phyloP scores from a whole-genome alignment of 2,888 invertebrate genomes.

The Thysanoteuthis rhombus region DNA sequence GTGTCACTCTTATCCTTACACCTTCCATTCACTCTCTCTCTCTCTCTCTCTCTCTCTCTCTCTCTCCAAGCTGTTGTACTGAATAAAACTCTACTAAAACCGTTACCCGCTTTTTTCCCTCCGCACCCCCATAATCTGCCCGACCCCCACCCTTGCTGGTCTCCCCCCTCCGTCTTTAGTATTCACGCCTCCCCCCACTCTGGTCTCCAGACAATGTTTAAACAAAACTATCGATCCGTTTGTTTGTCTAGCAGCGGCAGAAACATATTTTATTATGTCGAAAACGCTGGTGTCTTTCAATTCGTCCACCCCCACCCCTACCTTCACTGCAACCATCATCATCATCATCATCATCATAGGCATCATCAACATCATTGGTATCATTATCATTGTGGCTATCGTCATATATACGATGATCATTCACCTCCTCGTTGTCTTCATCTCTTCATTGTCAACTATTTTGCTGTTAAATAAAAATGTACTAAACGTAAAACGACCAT shows the following conservation, averaged over 20 bases:
- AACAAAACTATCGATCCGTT: not conserved
- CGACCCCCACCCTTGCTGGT: not conserved
- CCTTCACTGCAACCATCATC: not conserved
- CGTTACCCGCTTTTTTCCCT: not conserved
- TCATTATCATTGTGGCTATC: not conserved
- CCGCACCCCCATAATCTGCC: too few species aligned
- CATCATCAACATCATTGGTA: not conserved
- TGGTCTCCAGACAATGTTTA: not conserved
- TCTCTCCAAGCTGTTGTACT: not conserved
- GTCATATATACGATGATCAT: too few species aligned
- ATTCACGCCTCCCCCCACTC: not conserved
- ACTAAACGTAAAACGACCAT: not conserved
- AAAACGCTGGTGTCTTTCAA: not conserved
- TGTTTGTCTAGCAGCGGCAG: constrained; percentile 12
- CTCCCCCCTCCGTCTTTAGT: not conserved
- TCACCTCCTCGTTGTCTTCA: not conserved
- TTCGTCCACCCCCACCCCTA: not conserved
- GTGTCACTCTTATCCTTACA: not conserved
- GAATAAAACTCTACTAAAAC: not conserved
- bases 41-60: not conserved
- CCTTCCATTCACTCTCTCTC: too few species aligned
- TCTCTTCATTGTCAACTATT: not conserved
- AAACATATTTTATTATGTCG: constrained; percentile 12
- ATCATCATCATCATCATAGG: not conserved
- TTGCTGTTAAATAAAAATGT: not conserved